Base-by-base conservation (phyloP, 2,888 invertebrate species). In the Apocheima hispidaria region DNA sequence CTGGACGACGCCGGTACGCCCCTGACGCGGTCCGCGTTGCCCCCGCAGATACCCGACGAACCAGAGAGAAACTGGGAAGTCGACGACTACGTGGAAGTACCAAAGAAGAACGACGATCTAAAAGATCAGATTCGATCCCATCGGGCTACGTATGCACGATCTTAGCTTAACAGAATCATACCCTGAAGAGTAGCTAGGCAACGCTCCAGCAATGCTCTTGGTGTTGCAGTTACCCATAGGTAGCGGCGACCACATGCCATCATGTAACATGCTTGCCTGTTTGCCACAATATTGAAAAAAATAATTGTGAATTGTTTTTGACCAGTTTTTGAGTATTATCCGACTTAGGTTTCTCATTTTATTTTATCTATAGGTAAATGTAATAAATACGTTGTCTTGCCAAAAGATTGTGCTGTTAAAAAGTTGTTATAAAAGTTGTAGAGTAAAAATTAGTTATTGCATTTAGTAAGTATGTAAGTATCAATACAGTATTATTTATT, bases 61-160 rank as follows among this genome's bases (percentile, higher is more conserved):
- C 86, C 90, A 0, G 94, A 94, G 63, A 84, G 91, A 49, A 93
- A 94, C 66, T 96, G 96, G 96, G 94, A 94, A 75, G 95, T 94
- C 36, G 82, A 93, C 18, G 96, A 96, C 84, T 96, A 96, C 76
- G 81, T 96, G 2, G 95, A 95, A 46, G 41, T 70, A 21, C 36
- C 41, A 9, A 66, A 58, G 36, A 59, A 57, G 12, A 58, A 41
- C 10, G 35, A 36, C n/a, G 28, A 16, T 33, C 1, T 28, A 16
- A 56, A 30, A 2, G 12, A 4, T 35, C 38, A 16, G 41, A 9
- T 12, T 16, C 51, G 52, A 48, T 20, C 38, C 4, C 61, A 52
- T 40, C 52, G 61, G 5, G 40, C 51, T 5, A 10, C 40, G 7
- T 26, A 23, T 40, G 43, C 53, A 5, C 46, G 48, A 16, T 48